These are phyloP conservation scores for Acleris literana DNA, from an alignment of 2,888 invertebrate genomes.

Conservation along the genomic window DNA sequence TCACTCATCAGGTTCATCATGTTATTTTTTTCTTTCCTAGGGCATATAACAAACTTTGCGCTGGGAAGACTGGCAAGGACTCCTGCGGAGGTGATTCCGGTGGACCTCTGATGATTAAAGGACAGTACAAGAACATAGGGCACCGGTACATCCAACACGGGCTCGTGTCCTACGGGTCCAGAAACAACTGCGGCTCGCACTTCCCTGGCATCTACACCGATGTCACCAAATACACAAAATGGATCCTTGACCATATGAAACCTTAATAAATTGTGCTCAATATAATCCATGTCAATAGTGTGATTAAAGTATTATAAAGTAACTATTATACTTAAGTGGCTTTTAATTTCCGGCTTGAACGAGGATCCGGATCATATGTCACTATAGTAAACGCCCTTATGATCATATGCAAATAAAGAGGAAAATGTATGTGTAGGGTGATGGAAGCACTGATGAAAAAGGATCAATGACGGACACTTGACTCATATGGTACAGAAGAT, in stretches of 20 bases:
- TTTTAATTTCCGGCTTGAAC: no score
- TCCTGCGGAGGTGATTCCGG: conserved; percentile 87
- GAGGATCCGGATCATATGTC: no score
- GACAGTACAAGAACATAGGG: conserved; percentile 13
- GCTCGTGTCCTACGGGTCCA: conserved; percentile 46
- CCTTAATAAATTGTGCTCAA: conserved; percentile 23
- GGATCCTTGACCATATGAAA: conserved; percentile 57
- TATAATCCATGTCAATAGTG: no score
- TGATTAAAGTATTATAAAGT: no score
- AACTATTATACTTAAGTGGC: no score
- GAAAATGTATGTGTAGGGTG: no score
- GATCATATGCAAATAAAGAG: no score
- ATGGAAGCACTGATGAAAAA: no score
- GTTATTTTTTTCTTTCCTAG: neutral
- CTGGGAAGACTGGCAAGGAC: conserved; percentile 76
- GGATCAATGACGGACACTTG: no score
- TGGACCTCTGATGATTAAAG: conserved; percentile 81
- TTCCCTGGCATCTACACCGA: conserved; percentile 70
- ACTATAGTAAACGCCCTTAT: no score
- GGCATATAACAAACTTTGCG: conserved; percentile 34
- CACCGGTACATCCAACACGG: conserved; percentile 46
- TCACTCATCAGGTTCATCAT: no score
- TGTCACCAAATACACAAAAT: conserved; percentile 61
- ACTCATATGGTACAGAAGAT: no score
- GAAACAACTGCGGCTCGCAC: conserved; percentile 48